Evolutionary conservation across 2,797 vertebrate genomes (phyloP).

Genomic region (Sebastolobus altivelis): DNA sequence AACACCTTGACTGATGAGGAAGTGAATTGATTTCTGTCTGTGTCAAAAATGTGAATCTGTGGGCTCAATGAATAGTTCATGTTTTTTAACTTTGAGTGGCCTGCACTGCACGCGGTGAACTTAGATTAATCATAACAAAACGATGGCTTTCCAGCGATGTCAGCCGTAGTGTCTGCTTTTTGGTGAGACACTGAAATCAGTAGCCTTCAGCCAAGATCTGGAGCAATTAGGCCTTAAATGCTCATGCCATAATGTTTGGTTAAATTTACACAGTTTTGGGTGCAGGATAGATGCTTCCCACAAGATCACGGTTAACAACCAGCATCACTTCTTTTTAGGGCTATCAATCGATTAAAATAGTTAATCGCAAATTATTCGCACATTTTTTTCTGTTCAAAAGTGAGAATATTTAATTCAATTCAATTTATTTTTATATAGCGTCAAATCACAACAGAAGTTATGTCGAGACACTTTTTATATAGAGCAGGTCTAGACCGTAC

Average conservation of each 20-base stretch:
- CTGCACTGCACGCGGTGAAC: neutral
- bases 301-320: constrained; percentile 77
- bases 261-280: constrained; percentile 87
- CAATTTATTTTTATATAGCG: too few species aligned
- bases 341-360: too few species aligned
- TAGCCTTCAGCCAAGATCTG: constrained; percentile 86
- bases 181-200: constrained; percentile 81
- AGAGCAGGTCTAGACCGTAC: too few species aligned
- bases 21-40: constrained; percentile 73
- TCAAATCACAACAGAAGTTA: too few species aligned
- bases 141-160: constrained; percentile 35
- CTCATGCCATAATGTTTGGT: constrained; percentile 83
- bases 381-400: too few species aligned
- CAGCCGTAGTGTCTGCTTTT: constrained; percentile 47
- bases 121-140: constrained; percentile 60
- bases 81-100: constrained; percentile 42
- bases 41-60: constrained; percentile 67
- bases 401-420: too few species aligned
- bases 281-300: constrained; percentile 82
- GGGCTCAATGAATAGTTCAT: constrained; percentile 63
- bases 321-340: constrained; percentile 1
- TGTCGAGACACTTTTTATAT: too few species aligned
- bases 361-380: too few species aligned
- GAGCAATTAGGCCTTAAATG: constrained; percentile 89
- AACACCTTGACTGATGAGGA: constrained; percentile 74